Evolutionary conservation across 2,113 vertebrate species (phyloP), one percentile per base, ranked within the genome.

Genomic region (Anthoscopus minutus): DNA sequence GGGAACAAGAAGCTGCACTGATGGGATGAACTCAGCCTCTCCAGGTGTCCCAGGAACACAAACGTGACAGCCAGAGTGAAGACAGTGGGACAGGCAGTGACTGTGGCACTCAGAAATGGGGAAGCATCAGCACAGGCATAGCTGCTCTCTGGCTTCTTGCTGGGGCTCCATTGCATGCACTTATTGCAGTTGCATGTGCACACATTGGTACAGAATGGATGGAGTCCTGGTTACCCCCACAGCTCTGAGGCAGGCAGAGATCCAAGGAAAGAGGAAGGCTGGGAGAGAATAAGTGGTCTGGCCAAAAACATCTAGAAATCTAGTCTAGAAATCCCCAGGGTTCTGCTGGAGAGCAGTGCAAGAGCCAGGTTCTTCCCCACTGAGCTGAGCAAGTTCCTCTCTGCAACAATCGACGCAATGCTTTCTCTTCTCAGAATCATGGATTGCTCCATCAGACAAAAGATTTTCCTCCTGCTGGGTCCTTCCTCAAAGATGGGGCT

Each of bases 271-370:
- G 27, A 60, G 24, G 50, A 38, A 91, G 28, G 56, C 64, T 74
- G 40, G 72, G 35, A 89, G 50, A 91, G 44, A 84, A 94, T 66
- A 33, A 87, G 62, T 50, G 38, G 8, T 74, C 61, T 89, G 48
- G 60, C 64, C 65, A 94, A 73, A 86, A 91, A 24, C 0, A 0
- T n/a, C n/a, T n/a, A n/a, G n/a, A n/a, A n/a, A n/a, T n/a, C n/a
- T n/a, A n/a, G 17, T 81, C 92, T 88, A 93, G 80, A 91, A 93
- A 81, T 88, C 86, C 48, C 65, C 53, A 67, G 37, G 44, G 35
- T 94, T 51, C 33, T 0, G 0, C 40, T 60, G 83, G 56, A 95
- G 56, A 84, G n/a, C 60, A 64, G 44, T 10, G 38, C 57, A 70
- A 37, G 38, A 78, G 88, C 72, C 69, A 71, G 80, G 86, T 81